Base-by-base conservation (phyloP, 2,888 invertebrate species). In the Notodonta dromedarius region DNA sequence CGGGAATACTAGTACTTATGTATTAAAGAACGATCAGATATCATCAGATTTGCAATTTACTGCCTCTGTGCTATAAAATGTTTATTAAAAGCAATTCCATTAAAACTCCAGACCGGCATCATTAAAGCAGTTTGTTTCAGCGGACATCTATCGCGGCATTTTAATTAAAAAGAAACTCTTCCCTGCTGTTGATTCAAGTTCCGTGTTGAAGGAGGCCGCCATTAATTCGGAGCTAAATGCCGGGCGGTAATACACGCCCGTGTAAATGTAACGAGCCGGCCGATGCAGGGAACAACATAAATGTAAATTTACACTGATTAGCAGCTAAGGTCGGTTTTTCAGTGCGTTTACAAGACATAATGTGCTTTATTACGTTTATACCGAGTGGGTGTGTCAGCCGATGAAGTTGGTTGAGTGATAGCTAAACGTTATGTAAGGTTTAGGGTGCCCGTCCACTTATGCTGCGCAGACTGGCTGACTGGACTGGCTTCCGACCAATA, bases 101-200 rank as follows among this genome's bases (percentile, higher is more conserved):
- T 42, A 42, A 42, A 74, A 76, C 67, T 70, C 72, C 73, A 67
- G 24, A 24, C 66, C 62, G 67, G 72, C 76, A 67, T 78, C 79
- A 80, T 82, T 84, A 80, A 79, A 85, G 79, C 73, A 68, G 71
- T 79, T 80, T 80, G 75, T 80, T 81, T 76, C 73, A 73, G 77
- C 69, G 77, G 73, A 79, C 77, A 80, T 85, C 78, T 74, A 82
- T 84, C 79, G 73, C 70, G 74, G 73, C 78, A 79, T 74, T 85
- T 85, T 84, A 83, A 86, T 85, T 86, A 84, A 84, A 84, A 81
- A 68, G 76, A 75, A 74, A 77, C 74, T 77, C 77, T 79, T 78
- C 76, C 64, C 12, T 16, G 50, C 12, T 50, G 50, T 50, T 50
- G 16, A 50, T 50, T 50, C 50, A 50, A 50, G 16, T 16, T 50